A percentile compares a stretch with the other conserved stretches of the same genome.
These are phyloP conservation scores for Scaptomyza pallida DNA, from an alignment of 1,140 invertebrate genomes.

Conservation along the genomic window DNA sequence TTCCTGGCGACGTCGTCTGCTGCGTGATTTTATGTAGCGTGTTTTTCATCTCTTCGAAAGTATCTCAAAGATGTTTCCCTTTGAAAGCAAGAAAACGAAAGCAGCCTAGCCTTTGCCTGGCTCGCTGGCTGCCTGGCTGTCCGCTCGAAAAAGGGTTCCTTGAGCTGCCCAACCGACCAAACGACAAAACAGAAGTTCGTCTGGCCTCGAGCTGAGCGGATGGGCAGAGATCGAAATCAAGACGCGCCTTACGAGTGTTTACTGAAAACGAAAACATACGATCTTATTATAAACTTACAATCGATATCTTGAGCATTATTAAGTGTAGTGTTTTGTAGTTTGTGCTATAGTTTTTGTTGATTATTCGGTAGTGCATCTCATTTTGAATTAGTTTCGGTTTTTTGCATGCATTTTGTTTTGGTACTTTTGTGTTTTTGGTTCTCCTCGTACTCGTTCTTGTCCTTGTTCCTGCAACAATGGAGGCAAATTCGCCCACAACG, in stretches of 20 bases:
- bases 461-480: slow-evolving; percentile 43
- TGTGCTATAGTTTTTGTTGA: slow-evolving; percentile 1
- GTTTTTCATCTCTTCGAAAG: slow-evolving; percentile 55
- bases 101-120: slow-evolving; percentile 12
- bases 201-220: slow-evolving; percentile 81
- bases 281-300: not conserved
- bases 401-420: slow-evolving; percentile 67
- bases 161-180: slow-evolving; percentile 43
- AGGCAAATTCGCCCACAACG: slow-evolving; percentile 60
- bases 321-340: slow-evolving; percentile 41
- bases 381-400: slow-evolving; percentile 17
- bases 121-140: not conserved
- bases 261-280: not conserved
- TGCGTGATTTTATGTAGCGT: slow-evolving; percentile 66
- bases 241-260: slow-evolving; percentile 46
- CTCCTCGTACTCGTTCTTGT: slow-evolving; percentile 18
- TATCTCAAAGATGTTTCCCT: slow-evolving; percentile 59
- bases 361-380: slow-evolving; percentile 34
- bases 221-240: slow-evolving; percentile 59
- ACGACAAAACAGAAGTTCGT: slow-evolving; percentile 70
- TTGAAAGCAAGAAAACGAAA: slow-evolving; percentile 60
- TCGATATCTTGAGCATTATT: not conserved
- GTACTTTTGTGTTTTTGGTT: slow-evolving; percentile 53
- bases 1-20: slow-evolving; percentile 40
- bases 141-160: slow-evolving; percentile 59